These are phyloP conservation scores for Sturnus vulgaris DNA, from an alignment of 2,113 vertebrate genomes.

Conservation along the genomic window DNA sequence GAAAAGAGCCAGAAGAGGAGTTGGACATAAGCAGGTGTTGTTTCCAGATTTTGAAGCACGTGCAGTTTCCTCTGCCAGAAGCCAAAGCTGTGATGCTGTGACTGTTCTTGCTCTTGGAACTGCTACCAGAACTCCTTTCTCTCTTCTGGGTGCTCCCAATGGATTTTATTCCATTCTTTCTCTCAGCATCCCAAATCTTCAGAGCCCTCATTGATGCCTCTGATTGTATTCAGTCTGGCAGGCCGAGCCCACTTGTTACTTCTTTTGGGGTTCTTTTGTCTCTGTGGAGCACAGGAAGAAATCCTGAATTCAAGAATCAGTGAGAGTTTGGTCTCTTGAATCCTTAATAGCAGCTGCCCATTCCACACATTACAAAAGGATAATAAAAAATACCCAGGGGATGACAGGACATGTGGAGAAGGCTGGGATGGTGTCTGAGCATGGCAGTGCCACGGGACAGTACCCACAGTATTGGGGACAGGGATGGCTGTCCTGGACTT, in stretches of 20 bases:
- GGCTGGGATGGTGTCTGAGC: background rate
- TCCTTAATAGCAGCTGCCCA: background rate
- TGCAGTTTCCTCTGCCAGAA: background rate
- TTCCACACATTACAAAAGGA: background rate
- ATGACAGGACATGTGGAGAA: background rate
- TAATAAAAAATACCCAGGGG: background rate
- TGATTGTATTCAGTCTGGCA: background rate
- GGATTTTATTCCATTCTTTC: background rate
- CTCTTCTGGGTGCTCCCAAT: background rate
- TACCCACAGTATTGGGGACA: background rate
- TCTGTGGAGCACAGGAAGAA: background rate
- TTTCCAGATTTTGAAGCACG: background rate
- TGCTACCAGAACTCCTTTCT: background rate
- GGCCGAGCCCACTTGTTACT: background rate
- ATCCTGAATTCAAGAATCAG: background rate
- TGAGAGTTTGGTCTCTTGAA: background rate
- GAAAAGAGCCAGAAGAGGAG: background rate
- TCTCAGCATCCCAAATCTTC: background rate
- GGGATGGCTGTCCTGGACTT: background rate
- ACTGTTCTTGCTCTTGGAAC: background rate
- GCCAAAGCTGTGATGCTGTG: background rate
- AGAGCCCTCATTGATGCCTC: background rate
- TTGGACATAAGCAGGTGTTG: background rate
- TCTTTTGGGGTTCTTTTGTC: background rate
- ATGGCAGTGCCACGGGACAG: background rate